A percentile compares a stretch with the other conserved stretches of the same genome.
Conservation (phyloP, 1,140 invertebrate species). For the Ostrea denselamellosa region DNA sequence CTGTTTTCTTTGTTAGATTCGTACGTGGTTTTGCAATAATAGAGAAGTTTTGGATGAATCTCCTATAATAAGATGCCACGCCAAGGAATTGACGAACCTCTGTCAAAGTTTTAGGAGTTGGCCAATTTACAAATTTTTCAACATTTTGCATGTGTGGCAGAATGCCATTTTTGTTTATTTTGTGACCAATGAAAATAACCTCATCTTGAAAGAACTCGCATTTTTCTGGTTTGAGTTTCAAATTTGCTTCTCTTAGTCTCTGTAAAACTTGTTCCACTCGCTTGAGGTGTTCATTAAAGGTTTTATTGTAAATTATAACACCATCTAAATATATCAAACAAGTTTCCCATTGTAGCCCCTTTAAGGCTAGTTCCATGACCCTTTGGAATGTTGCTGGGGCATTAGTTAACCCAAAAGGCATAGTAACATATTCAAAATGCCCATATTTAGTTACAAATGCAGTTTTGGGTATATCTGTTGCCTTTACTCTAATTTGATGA, state of each 20-base stretch:
- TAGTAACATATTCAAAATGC: conserved; percentile 52
- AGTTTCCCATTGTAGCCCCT: conserved; percentile 55
- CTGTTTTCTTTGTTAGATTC: conserved; percentile 44
- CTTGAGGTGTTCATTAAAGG: conserved; percentile 48
- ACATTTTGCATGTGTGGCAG: conserved; percentile 46
- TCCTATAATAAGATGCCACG: conserved; percentile 31
- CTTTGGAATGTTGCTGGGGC: conserved; percentile 62
- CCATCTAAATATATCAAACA: conserved; percentile 57
- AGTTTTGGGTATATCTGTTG: conserved; percentile 49
- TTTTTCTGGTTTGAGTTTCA: conserved; percentile 55
- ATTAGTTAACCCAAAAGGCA: conserved; percentile 63
- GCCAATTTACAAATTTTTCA: conserved; percentile 1
- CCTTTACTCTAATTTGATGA: conserved; percentile 43
- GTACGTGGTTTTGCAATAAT: neutral
- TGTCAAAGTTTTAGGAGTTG: conserved; percentile 39
- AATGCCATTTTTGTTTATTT: conserved; percentile 38
- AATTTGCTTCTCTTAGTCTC: conserved; percentile 41
- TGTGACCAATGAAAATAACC: conserved; percentile 48
- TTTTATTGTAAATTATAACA: conserved; percentile 52
- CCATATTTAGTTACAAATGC: conserved; percentile 53
- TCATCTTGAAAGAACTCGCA: conserved; percentile 52
- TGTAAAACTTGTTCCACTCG: conserved; percentile 48
- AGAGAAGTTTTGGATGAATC: conserved; percentile 38
- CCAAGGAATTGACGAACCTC: conserved; percentile 42
- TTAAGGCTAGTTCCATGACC: conserved; percentile 62